Evolutionary conservation across 2,113 vertebrate genomes (phyloP).

Genomic region (Myotis yumanensis): DNA sequence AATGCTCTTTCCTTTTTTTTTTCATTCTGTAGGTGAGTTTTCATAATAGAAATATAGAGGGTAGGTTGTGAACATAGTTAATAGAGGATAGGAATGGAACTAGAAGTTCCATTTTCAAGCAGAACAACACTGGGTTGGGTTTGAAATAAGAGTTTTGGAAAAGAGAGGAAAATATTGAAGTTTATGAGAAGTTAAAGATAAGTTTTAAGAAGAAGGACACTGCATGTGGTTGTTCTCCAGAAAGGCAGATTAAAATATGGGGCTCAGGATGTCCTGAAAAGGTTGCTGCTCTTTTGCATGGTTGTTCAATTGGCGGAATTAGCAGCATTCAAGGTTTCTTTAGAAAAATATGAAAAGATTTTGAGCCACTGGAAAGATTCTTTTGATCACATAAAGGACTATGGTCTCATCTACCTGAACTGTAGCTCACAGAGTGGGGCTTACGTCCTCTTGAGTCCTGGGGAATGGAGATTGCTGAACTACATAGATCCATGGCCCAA

Average conservation of each 20-base stretch:
- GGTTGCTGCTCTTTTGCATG: not conserved
- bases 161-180: not conserved
- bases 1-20: not conserved
- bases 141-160: not conserved
- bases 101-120: not conserved
- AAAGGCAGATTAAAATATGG: not conserved
- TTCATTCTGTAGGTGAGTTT: not conserved
- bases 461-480: too few species aligned
- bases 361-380: not conserved
- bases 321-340: not conserved
- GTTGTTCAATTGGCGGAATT: not conserved
- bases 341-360: not conserved
- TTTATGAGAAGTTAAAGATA: not conserved
- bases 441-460: too few species aligned
- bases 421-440: not conserved
- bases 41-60: not conserved
- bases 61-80: not conserved
- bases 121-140: not conserved
- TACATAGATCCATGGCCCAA: too few species aligned
- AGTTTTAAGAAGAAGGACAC: not conserved
- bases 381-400: not conserved
- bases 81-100: not conserved
- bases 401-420: not conserved
- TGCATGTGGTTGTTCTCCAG: not conserved
- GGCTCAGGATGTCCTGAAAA: not conserved